Evolutionary conservation across 2,797 vertebrate species (phyloP).

Genomic region (Crax fasciolata): DNA sequence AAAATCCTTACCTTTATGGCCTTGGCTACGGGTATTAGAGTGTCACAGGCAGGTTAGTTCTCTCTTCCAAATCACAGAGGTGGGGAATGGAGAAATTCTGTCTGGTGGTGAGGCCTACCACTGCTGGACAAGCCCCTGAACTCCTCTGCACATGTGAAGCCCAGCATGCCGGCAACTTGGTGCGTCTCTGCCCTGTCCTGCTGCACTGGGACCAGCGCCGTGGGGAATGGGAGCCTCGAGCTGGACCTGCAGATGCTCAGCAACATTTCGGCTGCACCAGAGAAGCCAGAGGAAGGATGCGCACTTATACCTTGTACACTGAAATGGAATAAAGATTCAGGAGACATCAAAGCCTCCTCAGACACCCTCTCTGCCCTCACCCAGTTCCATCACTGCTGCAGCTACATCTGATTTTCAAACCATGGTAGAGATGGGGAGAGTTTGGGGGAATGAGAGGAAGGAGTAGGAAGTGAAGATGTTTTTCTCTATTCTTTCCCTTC

Average conservation of each 20-base stretch:
- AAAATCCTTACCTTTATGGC: neutral
- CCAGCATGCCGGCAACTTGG: neutral
- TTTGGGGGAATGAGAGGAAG: neutral
- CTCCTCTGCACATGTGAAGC: neutral
- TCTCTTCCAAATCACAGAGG: neutral
- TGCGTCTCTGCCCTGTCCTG: neutral
- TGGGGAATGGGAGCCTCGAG: neutral
- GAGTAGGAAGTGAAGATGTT: neutral
- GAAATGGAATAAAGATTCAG: neutral
- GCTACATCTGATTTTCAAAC: neutral
- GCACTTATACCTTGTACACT: neutral
- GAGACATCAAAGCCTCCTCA: neutral
- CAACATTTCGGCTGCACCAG: neutral
- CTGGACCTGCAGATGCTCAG: neutral
- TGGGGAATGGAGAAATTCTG: neutral
- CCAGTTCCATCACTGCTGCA: rapidly evolving
- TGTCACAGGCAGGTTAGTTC: neutral
- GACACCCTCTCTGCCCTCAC: neutral
- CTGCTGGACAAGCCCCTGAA: neutral
- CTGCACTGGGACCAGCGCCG: rapidly evolving
- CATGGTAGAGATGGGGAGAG: neutral
- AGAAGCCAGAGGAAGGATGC: rapidly evolving
- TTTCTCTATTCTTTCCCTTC: neutral
- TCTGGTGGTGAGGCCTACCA: neutral
- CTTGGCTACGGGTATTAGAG: neutral